Percentiles rank a stretch among this genome's conserved stretches.
phyloP scores from a whole-genome alignment of 1,140 invertebrate species.

The Diprion similis region DNA sequence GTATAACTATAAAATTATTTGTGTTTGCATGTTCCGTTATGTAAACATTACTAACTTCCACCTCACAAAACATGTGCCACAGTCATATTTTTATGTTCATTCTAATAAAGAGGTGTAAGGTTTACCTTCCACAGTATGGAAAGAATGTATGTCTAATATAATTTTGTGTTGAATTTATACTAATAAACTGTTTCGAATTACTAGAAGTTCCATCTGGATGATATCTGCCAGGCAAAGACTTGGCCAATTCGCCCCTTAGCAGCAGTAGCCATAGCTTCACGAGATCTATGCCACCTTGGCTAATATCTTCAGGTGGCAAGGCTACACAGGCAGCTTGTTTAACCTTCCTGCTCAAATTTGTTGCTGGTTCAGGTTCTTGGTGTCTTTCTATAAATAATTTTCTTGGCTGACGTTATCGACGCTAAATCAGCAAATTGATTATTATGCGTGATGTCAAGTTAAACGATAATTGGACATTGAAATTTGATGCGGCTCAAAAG shows the following conservation, averaged over 20 bases:
- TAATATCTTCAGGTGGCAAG: not conserved
- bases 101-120: too few relatives aligned
- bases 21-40: too few relatives aligned
- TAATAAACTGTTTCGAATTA: not conserved
- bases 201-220: slow-evolving; percentile 5
- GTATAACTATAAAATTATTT: too few relatives aligned
- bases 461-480: not conserved
- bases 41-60: too few relatives aligned
- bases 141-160: too few relatives aligned
- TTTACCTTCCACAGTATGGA: too few relatives aligned
- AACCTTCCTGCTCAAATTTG: not conserved
- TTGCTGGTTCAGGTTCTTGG: not conserved
- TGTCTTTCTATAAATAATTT: not conserved
- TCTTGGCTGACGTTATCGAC: not conserved
- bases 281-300: slow-evolving; percentile 1
- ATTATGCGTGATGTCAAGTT: not conserved
- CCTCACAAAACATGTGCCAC: too few relatives aligned
- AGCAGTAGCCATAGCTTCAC: not conserved
- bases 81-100: too few relatives aligned
- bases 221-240: not conserved
- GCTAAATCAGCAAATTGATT: not conserved
- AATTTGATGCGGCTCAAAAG: too few relatives aligned
- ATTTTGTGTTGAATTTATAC: too few relatives aligned
- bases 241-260: slow-evolving; percentile 4
- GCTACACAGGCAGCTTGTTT: not conserved